Base-by-base conservation (phyloP, 2,113 vertebrate species). In the Acrocephalus kingi region DNA sequence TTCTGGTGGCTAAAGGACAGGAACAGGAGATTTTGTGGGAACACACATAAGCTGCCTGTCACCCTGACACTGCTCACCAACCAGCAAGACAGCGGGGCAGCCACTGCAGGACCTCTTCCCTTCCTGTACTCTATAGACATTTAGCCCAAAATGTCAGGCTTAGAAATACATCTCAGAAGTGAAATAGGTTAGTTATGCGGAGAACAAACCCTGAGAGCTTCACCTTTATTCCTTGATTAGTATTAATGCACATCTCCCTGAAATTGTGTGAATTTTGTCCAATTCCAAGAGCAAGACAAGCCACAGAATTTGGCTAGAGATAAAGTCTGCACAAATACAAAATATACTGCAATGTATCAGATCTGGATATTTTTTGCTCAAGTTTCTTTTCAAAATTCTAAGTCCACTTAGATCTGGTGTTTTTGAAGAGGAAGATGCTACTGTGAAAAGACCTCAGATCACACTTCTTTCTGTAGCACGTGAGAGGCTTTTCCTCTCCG, bases 371-470 rank as follows among this genome's bases (percentile, higher is more conserved):
- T 84, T 91, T 74, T 90, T 79, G 51, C 18, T 64, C 41, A 56
- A 41, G 17, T 39, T 82, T 54, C 46, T 48, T 87, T 78, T 89
- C 83, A 66, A 72, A 94, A 71, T 35, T 24, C 56, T 35, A 48
- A 51, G 72, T 84, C 77, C 37, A 31, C 45, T 86, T 66, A 56
- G 15, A 58, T 46, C 10, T 83, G 82, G 84, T 80, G 46, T 2
- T 78, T 93, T 95, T 91, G 80, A 63, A 51, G 68, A 82, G 75
- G 61, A 63, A 78, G 49, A 33, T 14, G 37, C n/a, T 89, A 31
- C 72, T 56, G 77, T 93, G 88, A 76, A 90, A 96, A 95, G 74
- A 39, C 56, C 81, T 49, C 76, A 94, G 72, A 55, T 66, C 63
- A 37, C 91, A 52, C n/a, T 62, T 90, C 88, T 54, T 41, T 67